These are phyloP conservation scores for Gadus macrocephalus DNA, from an alignment of 2,113 vertebrate species.

Conservation along the genomic window DNA sequence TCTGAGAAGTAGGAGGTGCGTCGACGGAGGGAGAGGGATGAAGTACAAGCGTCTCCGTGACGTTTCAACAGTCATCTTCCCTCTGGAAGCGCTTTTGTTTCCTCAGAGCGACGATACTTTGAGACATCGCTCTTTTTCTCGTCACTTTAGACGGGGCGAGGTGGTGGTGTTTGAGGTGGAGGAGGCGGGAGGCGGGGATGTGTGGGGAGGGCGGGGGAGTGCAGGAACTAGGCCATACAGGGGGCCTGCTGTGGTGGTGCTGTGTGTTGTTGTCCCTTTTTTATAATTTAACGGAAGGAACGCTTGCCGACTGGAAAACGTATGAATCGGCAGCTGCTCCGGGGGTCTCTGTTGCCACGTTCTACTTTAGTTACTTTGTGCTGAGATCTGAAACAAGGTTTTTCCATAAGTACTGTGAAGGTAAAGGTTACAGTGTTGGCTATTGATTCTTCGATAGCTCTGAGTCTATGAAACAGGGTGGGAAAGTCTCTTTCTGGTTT, in stretches of 20 bases:
- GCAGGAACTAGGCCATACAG: neutral
- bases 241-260: neutral
- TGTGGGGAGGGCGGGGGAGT: neutral
- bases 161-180: neutral
- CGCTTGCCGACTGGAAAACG: too few relatives aligned
- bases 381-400: too few relatives aligned
- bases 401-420: too few relatives aligned
- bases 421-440: too few relatives aligned
- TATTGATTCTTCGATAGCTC: too few relatives aligned
- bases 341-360: too few relatives aligned
- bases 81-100: conserved; percentile 19
- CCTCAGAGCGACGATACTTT: conserved; percentile 13
- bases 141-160: neutral
- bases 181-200: neutral
- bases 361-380: too few relatives aligned
- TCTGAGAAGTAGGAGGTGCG: too few relatives aligned
- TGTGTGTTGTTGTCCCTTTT: neutral
- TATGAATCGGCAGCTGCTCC: too few relatives aligned
- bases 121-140: conserved; percentile 9
- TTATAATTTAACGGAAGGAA: neutral
- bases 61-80: conserved; percentile 10
- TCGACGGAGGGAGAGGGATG: neutral
- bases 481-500: too few relatives aligned
- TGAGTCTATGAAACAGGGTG: too few relatives aligned
- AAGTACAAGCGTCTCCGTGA: conserved; percentile 9